Percentiles rank a stretch among this genome's conserved stretches.
Conservation (phyloP, 2,797 vertebrate genomes). For the Fistularia commersonii region DNA sequence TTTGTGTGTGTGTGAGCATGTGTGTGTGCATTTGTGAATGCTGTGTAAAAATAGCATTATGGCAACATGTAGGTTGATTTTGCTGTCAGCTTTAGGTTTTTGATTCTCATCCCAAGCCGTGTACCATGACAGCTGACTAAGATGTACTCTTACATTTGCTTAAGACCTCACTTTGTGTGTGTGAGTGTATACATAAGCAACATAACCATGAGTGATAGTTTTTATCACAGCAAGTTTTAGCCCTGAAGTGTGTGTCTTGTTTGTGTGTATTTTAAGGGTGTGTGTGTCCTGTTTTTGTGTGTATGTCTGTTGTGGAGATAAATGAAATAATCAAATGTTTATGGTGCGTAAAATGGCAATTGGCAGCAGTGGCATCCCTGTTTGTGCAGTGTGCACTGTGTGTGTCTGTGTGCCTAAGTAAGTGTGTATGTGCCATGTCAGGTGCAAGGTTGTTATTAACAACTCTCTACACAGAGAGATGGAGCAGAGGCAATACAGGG, state of each 20-base stretch:
- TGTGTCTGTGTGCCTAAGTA: slow-evolving; percentile 1
- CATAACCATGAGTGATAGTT: slow-evolving; percentile 3
- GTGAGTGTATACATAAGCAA: not conserved
- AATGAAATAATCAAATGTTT: slow-evolving; percentile 63
- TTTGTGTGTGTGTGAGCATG: no score
- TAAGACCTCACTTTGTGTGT: not conserved
- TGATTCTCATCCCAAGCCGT: slow-evolving; percentile 8
- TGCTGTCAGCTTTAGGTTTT: slow-evolving; percentile 18
- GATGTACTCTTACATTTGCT: slow-evolving; percentile 3
- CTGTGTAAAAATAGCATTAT: slow-evolving; percentile 8
- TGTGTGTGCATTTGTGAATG: not conserved
- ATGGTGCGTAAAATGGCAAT: slow-evolving; percentile 54
- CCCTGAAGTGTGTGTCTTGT: slow-evolving; percentile 2
- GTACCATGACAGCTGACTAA: slow-evolving; percentile 28
- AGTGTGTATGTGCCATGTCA: slow-evolving; percentile 17
- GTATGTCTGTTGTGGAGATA: slow-evolving; percentile 31
- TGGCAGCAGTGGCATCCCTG: slow-evolving; percentile 52
- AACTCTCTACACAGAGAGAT: slow-evolving; percentile 28
- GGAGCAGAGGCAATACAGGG: slow-evolving; percentile 27
- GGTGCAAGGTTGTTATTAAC: slow-evolving; percentile 37
- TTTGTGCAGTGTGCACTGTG: slow-evolving; percentile 1
- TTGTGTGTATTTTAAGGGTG: not conserved
- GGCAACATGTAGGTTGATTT: slow-evolving; percentile 11
- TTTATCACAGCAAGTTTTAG: slow-evolving; percentile 7
- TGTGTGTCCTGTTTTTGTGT: not conserved